These are phyloP conservation scores for Tringa solitaria DNA, from an alignment of 2,113 vertebrate species.

Conservation along the genomic window DNA sequence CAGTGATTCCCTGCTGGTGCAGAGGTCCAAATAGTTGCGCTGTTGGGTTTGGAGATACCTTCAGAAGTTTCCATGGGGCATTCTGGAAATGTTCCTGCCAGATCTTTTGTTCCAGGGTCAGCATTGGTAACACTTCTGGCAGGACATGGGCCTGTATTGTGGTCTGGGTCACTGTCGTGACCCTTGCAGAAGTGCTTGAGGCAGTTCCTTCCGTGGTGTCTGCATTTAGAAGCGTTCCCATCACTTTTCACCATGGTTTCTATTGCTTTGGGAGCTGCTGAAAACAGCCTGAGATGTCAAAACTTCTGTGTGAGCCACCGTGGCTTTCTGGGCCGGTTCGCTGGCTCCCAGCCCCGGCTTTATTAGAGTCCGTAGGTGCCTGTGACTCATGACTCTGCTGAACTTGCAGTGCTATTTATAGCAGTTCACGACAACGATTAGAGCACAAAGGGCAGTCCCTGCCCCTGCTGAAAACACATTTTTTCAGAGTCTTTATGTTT, in stretches of 20 bases:
- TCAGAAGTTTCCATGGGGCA: too few relatives aligned
- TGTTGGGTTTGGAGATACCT: background rate
- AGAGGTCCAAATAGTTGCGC: too few relatives aligned
- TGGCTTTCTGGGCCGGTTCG: background rate
- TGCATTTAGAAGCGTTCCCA: fast-evolving
- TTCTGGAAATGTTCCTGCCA: background rate
- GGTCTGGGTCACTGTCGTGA: background rate
- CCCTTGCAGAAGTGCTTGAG: background rate
- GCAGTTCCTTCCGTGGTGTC: too few relatives aligned
- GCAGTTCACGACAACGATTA: background rate
- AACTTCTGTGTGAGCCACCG: background rate
- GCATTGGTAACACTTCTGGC: fast-evolving
- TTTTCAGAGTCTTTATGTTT: background rate
- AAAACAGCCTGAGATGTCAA: background rate
- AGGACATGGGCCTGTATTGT: fast-evolving
- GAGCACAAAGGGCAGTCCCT: background rate
- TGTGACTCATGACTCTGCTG: background rate
- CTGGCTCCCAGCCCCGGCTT: background rate
- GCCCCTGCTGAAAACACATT: background rate
- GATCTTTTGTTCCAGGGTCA: background rate
- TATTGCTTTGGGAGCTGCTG: background rate
- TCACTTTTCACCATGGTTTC: background rate
- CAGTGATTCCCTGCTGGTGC: background rate
- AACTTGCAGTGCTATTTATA: background rate
- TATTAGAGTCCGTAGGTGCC: background rate